Conservation (phyloP, 2,113 vertebrate genomes). For the Lagenorhynchus albirostris region DNA sequence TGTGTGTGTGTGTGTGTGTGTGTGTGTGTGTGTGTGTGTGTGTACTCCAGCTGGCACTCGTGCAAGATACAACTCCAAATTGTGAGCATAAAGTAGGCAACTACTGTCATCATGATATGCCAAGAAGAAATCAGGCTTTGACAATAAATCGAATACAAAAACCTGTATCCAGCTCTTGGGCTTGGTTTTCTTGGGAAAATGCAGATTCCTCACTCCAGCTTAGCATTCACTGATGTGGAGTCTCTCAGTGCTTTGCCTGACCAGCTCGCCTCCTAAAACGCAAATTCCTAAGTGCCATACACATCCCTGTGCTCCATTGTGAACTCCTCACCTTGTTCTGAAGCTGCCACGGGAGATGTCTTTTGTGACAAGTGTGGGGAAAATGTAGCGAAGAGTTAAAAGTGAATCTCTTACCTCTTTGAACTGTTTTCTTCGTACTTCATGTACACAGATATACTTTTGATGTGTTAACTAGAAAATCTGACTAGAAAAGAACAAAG, state of each 20-base stretch:
- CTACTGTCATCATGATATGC: neutral
- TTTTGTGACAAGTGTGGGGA: constrained; percentile 79
- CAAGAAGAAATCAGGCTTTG: neutral
- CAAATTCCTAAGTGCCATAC: constrained; percentile 59
- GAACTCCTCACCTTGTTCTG: constrained; percentile 79
- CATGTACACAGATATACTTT: constrained; percentile 90
- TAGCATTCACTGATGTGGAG: constrained; percentile 50
- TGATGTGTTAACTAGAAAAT: constrained; percentile 96
- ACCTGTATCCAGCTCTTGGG: neutral
- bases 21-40: neutral
- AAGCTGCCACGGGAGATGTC: constrained; percentile 71
- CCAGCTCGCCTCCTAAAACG: constrained; percentile 63
- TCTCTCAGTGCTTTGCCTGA: constrained; percentile 62
- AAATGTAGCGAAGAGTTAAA: constrained; percentile 86
- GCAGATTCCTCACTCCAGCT: neutral
- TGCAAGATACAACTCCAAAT: neutral
- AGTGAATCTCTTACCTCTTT: constrained; percentile 87
- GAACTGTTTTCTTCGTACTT: constrained; percentile 87
- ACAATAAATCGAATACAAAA: neutral
- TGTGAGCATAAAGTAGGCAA: neutral
- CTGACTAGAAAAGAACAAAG: constrained; percentile 94
- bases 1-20: neutral
- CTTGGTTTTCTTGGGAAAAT: neutral
- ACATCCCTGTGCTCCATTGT: constrained; percentile 62
- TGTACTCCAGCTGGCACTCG: neutral